A percentile compares a stretch with the other conserved stretches of the same genome.
Evolutionary conservation across 1,140 invertebrate genomes (phyloP).

Genomic region (Drosophila tristis): DNA sequence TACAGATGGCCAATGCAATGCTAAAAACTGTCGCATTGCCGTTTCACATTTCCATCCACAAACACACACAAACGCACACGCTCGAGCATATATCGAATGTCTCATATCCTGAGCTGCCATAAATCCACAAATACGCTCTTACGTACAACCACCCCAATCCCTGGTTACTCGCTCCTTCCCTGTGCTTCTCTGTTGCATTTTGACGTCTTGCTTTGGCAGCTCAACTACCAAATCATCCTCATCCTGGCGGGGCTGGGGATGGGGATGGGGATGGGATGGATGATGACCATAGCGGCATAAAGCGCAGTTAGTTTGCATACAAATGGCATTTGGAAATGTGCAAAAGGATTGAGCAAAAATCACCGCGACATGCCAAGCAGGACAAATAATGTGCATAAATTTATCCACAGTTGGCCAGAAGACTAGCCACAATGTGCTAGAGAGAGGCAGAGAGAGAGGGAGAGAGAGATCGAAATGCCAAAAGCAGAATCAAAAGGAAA

Average conservation of each 20-base stretch:
- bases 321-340: slow-evolving; percentile 72
- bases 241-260: neutral
- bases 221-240: slow-evolving; percentile 36
- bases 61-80: neutral
- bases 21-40: slow-evolving; percentile 52
- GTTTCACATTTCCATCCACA: slow-evolving; percentile 13
- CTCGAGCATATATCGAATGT: neutral
- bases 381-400: slow-evolving; percentile 81
- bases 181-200: slow-evolving; percentile 38
- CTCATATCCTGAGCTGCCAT: slow-evolving; percentile 29
- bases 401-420: slow-evolving; percentile 50
- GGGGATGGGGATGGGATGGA: slow-evolving; percentile 8
- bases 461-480: neutral
- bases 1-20: neutral
- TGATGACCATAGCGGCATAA: slow-evolving; percentile 43
- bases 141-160: slow-evolving; percentile 8
- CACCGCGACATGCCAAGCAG: slow-evolving; percentile 75
- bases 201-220: slow-evolving; percentile 62
- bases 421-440: slow-evolving; percentile 1
- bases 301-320: slow-evolving; percentile 73
- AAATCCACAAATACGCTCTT: slow-evolving; percentile 41
- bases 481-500: too few relatives aligned
- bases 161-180: neutral
- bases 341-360: slow-evolving; percentile 72
- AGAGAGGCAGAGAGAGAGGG: neutral